These are phyloP conservation scores for Crepidodera aurea DNA, from an alignment of 2,888 invertebrate genomes.

Conservation along the genomic window DNA sequence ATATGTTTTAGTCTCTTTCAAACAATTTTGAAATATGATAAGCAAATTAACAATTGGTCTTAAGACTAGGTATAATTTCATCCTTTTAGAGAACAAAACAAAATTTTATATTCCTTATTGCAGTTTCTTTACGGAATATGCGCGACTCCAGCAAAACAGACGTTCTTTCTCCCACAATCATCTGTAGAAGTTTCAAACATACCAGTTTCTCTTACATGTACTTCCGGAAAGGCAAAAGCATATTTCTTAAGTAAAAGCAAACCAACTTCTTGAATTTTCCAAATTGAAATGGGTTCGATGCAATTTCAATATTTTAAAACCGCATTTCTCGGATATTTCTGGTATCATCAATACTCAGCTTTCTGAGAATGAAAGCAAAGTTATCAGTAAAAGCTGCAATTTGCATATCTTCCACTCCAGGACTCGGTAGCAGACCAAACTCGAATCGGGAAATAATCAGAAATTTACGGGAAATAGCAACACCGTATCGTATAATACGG, in stretches of 20 bases:
- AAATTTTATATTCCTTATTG: too few species aligned
- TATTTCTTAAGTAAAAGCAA: constrained; percentile 7
- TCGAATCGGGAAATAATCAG: constrained; percentile 35
- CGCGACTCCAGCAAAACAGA: too few species aligned
- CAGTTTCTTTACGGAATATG: too few species aligned
- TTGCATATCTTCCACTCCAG: constrained; percentile 36
- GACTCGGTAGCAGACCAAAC: constrained; percentile 17
- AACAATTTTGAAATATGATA: too few species aligned
- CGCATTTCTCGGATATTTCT: constrained; percentile 25
- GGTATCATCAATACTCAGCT: constrained; percentile 26
- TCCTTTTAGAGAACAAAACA: too few species aligned
- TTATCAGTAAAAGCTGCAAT: constrained; percentile 34
- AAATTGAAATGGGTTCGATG: constrained; percentile 28
- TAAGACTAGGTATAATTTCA: too few species aligned
- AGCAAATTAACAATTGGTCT: too few species aligned
- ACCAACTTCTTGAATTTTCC: constrained; percentile 23
- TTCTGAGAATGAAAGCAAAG: constrained; percentile 23
- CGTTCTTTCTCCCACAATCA: too few species aligned
- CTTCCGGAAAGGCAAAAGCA: constrained; percentile 5
- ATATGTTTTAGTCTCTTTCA: too few species aligned
- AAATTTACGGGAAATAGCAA: constrained; percentile 36
- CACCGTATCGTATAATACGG: constrained; percentile 36
- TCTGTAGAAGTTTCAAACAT: too few species aligned
- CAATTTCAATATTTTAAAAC: constrained; percentile 29
- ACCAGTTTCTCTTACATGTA: not conserved